phyloP scores from a whole-genome alignment of 2,113 vertebrate genomes.

The Picathartes gymnocephalus region DNA sequence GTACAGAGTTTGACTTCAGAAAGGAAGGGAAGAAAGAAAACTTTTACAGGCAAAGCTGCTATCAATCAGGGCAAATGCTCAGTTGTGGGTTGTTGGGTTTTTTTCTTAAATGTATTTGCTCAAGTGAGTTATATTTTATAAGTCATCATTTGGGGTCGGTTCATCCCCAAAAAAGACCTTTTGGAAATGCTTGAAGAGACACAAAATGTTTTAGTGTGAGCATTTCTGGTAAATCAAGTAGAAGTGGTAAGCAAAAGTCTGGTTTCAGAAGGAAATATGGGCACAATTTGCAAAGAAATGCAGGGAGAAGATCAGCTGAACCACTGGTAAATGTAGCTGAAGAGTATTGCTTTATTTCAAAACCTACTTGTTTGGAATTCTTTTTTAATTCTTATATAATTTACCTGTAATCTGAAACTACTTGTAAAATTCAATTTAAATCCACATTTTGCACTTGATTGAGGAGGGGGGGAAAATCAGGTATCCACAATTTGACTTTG shows the following conservation, averaged over 20 bases:
- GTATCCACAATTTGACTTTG: neutral
- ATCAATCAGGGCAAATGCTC: neutral
- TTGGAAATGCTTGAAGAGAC: neutral
- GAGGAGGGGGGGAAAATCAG: fast-evolving
- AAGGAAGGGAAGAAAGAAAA: neutral
- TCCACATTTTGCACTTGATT: neutral
- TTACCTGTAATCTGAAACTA: neutral
- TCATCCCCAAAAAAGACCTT: neutral
- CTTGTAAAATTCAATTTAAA: neutral
- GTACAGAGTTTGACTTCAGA: neutral
- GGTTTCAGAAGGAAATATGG: neutral
- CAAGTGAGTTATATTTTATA: neutral
- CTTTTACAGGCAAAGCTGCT: neutral
- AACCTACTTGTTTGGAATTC: neutral
- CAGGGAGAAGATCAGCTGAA: neutral
- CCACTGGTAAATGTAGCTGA: neutral
- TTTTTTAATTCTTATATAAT: neutral
- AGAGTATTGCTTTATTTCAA: neutral
- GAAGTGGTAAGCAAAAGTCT: neutral
- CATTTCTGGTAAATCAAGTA: neutral
- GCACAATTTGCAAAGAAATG: neutral
- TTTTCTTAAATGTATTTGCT: neutral
- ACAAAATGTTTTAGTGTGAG: neutral
- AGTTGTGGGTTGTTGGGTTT: neutral
- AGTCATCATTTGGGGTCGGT: neutral